phyloP scores from a whole-genome alignment of 2,797 vertebrate genomes.

The Emys orbicularis region DNA sequence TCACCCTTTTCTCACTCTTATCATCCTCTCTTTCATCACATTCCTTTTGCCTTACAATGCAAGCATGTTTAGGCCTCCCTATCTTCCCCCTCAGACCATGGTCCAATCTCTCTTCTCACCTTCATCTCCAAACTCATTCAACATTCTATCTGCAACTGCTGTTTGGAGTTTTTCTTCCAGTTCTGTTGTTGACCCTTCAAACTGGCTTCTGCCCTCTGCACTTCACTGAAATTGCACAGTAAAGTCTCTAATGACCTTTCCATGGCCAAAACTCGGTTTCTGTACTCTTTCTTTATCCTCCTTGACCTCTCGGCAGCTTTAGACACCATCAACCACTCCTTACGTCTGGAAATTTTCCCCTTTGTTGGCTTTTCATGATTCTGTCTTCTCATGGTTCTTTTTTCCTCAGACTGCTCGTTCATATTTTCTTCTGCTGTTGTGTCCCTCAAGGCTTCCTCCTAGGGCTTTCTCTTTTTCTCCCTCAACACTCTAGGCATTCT shows the following conservation, averaged over 20 bases:
- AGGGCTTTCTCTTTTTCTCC: too few relatives aligned
- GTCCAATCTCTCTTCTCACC: not conserved
- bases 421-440: not conserved
- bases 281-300: not conserved
- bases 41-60: not conserved
- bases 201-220: not conserved
- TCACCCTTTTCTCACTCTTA: accelerated
- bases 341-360: not conserved
- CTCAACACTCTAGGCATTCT: too few relatives aligned
- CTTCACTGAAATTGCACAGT: not conserved
- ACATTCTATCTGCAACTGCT: not conserved
- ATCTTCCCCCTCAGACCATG: not conserved
- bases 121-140: not conserved
- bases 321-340: not conserved
- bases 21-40: not conserved
- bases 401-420: not conserved
- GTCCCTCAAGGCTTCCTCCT: too few relatives aligned
- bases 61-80: not conserved
- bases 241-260: not conserved
- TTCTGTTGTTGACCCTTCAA: not conserved
- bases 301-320: too few relatives aligned
- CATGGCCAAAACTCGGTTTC: not conserved
- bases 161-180: not conserved
- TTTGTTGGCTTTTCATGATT: not conserved
- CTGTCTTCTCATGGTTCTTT: not conserved